These are phyloP conservation scores for Batillaria attramentaria DNA, from an alignment of 1,140 invertebrate genomes.

Conservation along the genomic window DNA sequence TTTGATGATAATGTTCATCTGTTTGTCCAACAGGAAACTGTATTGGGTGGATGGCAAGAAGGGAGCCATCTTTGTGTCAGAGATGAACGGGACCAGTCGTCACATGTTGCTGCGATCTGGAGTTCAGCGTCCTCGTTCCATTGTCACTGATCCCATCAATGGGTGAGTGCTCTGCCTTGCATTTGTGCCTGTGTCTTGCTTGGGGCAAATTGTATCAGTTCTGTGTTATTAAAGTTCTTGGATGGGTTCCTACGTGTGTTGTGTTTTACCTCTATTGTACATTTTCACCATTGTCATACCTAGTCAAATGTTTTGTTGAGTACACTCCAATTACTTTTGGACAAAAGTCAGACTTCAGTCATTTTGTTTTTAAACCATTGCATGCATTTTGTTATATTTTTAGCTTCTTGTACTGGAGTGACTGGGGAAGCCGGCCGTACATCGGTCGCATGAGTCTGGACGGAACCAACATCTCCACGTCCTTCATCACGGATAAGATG, in stretches of 20 bases:
- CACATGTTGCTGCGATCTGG: constrained; percentile 88
- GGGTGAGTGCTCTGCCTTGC: constrained; percentile 79
- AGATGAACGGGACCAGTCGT: constrained; percentile 92
- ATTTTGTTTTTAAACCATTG: neutral
- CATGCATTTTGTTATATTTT: neutral
- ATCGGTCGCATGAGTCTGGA: constrained; percentile 99
- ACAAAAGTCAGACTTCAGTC: neutral
- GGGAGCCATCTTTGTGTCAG: constrained; percentile 92
- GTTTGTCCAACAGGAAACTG: constrained; percentile 86
- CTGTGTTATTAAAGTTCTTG: too few species aligned
- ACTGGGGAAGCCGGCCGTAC: constrained; percentile 93
- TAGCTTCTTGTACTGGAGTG: constrained; percentile 94
- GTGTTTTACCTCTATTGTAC: too few species aligned
- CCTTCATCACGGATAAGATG: constrained; percentile 93
- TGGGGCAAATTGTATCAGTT: too few species aligned
- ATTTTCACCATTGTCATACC: too few species aligned
- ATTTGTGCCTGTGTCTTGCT: too few species aligned
- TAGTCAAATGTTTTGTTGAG: too few species aligned
- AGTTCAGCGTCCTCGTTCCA: constrained; percentile 88
- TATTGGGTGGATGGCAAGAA: constrained; percentile 95
- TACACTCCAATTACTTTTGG: too few species aligned
- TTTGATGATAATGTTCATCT: too few species aligned
- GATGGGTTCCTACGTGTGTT: too few species aligned
- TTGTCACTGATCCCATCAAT: constrained; percentile 94
- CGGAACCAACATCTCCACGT: constrained; percentile 87